These are phyloP conservation scores for Habrosyne pyritoides DNA, from an alignment of 2,888 invertebrate genomes.

Conservation along the genomic window DNA sequence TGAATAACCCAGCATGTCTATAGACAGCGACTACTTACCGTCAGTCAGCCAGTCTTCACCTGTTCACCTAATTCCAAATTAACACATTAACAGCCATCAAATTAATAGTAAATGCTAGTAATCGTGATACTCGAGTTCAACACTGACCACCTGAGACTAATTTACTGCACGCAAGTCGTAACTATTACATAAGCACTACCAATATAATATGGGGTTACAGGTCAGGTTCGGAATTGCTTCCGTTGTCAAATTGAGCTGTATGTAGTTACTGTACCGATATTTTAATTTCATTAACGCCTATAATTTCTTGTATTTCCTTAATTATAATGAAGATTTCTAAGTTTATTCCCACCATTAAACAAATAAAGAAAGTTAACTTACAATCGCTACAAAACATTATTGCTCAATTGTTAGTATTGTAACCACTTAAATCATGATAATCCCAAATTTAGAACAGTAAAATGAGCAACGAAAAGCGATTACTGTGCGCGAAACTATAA, in stretches of 20 bases:
- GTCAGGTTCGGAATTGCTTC: constrained; percentile 16
- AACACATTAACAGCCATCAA: background rate
- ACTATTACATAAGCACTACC: constrained; percentile 15
- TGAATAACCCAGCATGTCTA: too few relatives aligned
- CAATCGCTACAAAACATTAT: background rate
- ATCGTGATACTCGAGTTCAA: background rate
- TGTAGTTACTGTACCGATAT: background rate
- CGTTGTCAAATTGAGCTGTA: constrained; percentile 14
- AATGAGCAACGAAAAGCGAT: background rate
- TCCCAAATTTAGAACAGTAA: background rate
- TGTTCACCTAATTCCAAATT: background rate
- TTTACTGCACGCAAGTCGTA: constrained; percentile 29
- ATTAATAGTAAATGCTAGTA: background rate
- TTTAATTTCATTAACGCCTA: background rate
- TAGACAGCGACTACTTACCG: too few relatives aligned
- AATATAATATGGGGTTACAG: constrained; percentile 23
- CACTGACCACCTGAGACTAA: constrained; percentile 28
- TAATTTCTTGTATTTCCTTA: background rate
- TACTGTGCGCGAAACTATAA: background rate
- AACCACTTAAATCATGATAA: background rate
- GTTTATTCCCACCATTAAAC: background rate
- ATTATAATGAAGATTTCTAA: background rate
- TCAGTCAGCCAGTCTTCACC: too few relatives aligned
- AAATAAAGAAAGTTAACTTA: background rate
- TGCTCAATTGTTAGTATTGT: background rate